Evolutionary conservation across 2,113 vertebrate genomes (phyloP), one percentile per base, ranked within the genome.

Genomic region (Cephalopholis sonnerati): DNA sequence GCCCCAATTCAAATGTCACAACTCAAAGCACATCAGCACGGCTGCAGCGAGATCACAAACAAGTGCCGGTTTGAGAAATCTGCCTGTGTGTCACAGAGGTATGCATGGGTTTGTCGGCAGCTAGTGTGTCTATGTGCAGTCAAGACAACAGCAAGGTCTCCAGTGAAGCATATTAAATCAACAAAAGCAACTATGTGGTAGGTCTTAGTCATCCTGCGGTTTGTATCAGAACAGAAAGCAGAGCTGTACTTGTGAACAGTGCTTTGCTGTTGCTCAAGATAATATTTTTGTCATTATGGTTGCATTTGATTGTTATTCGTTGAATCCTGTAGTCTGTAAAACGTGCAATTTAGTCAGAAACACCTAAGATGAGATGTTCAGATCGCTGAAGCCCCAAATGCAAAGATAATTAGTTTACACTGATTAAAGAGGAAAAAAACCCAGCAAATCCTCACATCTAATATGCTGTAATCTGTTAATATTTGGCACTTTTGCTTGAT

Each of bases 81-180:
- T 65, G 39, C 24, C 16, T 46, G 39, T 51, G 66, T 59, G 77
- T 67, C 55, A 16, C 64, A 76, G 84, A 79, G 64, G 54, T 63
- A 22, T 57, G 88, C 53, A 29, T 69, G 16, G 68, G 82, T 66
- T 63, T 87, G 76, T 81, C 79, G 72, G 79, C 48, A 80, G 82
- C 78, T 39, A 75, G 68, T 68, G 74, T 83, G 76, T 82, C 66
- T 32, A 44, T 87, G 79, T 73, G 55, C 62, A 51, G 85, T 55
- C 36, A 44, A 73, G 82, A 76, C 79, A 58, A 74, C 68, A 32
- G 70, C 58, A 11, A 32, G 62, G 75, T 66, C 57, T 87, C 83
- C 85, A 88, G 73, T 81, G 83, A 86, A 83, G 87, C 90, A 77
- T 82, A 74, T 82, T 54, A 92, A 86, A 76, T 90, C 83, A 88